Evolutionary conservation across 1,140 invertebrate species (phyloP).

Genomic region (Meloidogyne hapla): DNA sequence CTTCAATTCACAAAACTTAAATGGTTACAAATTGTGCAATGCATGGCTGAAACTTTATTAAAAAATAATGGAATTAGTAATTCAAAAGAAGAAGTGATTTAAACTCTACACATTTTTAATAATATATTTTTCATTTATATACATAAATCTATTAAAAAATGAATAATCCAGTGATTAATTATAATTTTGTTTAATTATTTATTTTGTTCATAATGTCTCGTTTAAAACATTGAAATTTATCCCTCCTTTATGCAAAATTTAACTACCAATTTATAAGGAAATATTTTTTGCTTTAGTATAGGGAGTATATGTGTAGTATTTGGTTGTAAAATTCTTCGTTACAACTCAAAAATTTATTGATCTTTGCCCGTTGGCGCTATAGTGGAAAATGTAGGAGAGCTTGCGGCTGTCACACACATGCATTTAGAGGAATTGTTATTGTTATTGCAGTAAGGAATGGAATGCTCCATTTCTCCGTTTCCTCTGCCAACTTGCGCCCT

Average conservation of each 20-base stretch:
- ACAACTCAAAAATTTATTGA: neutral
- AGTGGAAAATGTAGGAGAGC: neutral
- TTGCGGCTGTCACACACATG: neutral
- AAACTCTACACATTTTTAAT: no score
- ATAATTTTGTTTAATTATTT: no score
- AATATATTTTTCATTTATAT: no score
- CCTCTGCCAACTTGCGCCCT: neutral
- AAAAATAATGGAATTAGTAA: neutral
- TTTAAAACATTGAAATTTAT: no score
- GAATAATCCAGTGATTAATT: no score
- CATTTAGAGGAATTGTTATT: neutral
- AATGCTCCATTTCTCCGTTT: neutral
- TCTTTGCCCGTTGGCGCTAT: neutral
- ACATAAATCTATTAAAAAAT: no score
- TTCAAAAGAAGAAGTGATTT: no score
- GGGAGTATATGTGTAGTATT: no score
- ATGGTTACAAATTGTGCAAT: conserved; percentile 53
- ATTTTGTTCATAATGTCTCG: no score
- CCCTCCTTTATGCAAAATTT: no score
- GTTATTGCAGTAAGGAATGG: neutral
- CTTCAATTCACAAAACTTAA: conserved; percentile 50
- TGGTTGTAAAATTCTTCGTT: neutral
- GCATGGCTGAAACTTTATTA: conserved; percentile 35
- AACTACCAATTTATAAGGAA: no score
- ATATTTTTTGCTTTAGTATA: neutral